A percentile compares a stretch with the other conserved stretches of the same genome.
Conservation (phyloP, 2,888 invertebrate genomes). For the Caenorhabditis sp. region DNA sequence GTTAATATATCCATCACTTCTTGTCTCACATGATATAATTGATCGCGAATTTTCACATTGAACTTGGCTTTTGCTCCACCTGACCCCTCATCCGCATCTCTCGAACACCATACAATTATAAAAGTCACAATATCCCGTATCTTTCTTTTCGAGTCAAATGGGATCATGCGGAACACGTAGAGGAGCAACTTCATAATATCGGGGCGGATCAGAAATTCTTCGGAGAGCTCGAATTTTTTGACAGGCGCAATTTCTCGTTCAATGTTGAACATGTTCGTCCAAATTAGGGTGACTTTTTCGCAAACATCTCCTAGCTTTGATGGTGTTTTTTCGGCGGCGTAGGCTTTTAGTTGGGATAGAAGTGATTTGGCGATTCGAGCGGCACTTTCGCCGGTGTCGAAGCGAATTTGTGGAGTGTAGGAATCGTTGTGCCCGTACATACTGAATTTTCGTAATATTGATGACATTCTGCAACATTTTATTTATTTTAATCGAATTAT, state of each 20-base stretch:
- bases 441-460: not conserved
- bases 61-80: constrained; percentile 4
- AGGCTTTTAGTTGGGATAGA: not conserved
- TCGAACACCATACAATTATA: constrained; percentile 16
- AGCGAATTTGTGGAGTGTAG: not conserved
- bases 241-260: constrained; percentile 18
- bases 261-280: constrained; percentile 9
- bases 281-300: not conserved
- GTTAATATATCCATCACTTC: constrained; percentile 8
- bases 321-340: not conserved
- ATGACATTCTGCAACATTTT: not conserved
- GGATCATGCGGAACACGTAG: not conserved
- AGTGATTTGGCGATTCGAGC: not conserved
- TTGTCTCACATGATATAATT: constrained; percentile 11
- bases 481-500: too few relatives aligned
- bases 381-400: constrained; percentile 5
- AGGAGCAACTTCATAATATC: constrained; percentile 12
- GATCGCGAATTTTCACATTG: constrained; percentile 7
- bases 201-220: constrained; percentile 12
- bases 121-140: constrained; percentile 23
- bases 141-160: constrained; percentile 15
- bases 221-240: constrained; percentile 23
- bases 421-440: not conserved
- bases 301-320: constrained; percentile 10
- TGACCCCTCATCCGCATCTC: constrained; percentile 7